A percentile compares a stretch with the other conserved stretches of the same genome.
Conservation (phyloP, 2,888 invertebrate genomes). For the Leptopterna dolabrata region DNA sequence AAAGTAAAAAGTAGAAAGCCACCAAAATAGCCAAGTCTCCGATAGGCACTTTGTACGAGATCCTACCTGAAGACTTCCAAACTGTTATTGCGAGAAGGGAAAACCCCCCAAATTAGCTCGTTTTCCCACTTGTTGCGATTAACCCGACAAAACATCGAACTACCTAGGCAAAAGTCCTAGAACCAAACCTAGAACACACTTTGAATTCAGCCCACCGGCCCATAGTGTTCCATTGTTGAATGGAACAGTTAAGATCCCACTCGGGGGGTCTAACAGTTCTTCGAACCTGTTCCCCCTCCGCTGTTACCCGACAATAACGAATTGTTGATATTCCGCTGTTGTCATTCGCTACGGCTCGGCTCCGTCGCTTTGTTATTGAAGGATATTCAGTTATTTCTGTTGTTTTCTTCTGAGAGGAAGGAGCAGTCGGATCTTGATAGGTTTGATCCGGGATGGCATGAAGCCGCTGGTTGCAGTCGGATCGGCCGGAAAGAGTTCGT, state of each 20-base stretch:
- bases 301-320: neutral
- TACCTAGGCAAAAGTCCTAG: neutral
- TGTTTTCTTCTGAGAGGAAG: neutral
- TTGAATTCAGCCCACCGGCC: slow-evolving; percentile 23
- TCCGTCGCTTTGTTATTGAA: neutral
- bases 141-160: neutral
- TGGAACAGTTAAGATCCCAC: slow-evolving; percentile 12
- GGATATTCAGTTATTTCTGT: neutral
- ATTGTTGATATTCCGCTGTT: neutral
- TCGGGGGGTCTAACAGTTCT: slow-evolving; percentile 28
- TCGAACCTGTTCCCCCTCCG: neutral
- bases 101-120: too few relatives aligned
- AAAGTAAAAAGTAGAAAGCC: too few relatives aligned
- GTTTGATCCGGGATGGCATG: neutral
- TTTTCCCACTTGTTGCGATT: neutral
- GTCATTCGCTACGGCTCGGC: neutral
- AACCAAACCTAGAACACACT: slow-evolving; percentile 16
- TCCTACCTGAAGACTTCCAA: too few relatives aligned
- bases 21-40: too few relatives aligned
- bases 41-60: too few relatives aligned
- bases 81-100: too few relatives aligned
- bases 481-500: neutral
- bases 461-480: neutral
- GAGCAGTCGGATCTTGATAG: neutral
- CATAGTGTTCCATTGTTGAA: slow-evolving; percentile 26